Conservation (phyloP, 2,797 vertebrate species). For the Ctenosaura bakeri region DNA sequence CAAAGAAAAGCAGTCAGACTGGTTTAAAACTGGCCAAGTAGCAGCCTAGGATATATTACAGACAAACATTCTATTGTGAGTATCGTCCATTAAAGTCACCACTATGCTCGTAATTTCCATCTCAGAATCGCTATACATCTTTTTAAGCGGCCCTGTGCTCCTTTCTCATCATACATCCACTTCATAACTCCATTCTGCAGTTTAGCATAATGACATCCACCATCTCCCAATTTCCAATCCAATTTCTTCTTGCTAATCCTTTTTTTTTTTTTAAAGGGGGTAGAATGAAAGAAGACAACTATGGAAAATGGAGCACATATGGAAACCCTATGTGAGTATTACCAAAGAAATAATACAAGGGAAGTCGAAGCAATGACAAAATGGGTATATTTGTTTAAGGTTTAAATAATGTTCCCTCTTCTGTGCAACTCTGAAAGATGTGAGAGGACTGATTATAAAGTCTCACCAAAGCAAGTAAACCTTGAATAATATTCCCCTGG, state of each 20-base stretch:
- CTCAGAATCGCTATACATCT: rapidly evolving
- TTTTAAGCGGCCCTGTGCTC: rapidly evolving
- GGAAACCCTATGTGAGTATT: neutral
- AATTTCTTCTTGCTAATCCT: neutral
- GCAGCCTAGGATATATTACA: neutral
- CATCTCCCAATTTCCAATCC: too few species aligned
- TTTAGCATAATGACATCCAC: neutral
- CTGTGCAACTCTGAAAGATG: neutral
- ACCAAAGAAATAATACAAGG: neutral
- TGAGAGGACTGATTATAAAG: neutral
- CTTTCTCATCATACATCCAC: neutral
- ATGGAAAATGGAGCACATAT: neutral
- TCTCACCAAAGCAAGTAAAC: neutral
- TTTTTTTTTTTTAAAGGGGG: neutral
- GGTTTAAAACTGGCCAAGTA: conserved; percentile 8
- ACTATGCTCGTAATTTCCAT: rapidly evolving
- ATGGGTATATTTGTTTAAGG: neutral
- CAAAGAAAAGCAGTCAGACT: conserved; percentile 11
- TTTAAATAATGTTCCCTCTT: neutral
- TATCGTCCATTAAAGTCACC: neutral
- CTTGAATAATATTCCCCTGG: neutral
- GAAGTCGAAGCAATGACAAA: neutral
- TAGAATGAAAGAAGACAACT: neutral
- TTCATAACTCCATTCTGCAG: neutral
- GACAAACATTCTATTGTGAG: neutral